Base-by-base conservation (phyloP, 2,113 vertebrate species). In the Nothobranchius kuhntae region DNA sequence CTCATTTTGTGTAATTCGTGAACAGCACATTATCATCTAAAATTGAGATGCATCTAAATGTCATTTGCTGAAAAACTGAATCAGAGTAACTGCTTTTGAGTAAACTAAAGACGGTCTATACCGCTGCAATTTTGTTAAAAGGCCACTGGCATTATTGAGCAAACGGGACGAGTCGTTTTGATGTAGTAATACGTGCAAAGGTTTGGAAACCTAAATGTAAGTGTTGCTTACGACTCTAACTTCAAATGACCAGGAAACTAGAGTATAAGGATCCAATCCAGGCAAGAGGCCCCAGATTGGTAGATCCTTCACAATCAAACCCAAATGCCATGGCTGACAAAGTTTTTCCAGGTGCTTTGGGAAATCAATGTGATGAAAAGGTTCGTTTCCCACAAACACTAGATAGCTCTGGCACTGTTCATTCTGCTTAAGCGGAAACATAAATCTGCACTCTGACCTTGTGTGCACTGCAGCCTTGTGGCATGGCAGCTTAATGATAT, bases 291-390 rank as follows among this genome's bases (percentile, higher is more conserved):
- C 76, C 30, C 84, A 83, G 83, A 82, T 50, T 77, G 65, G 69
- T 74, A 83, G 78, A 92, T 93, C 86, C 35, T 87, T 92, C 90
- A 93, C 88, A 92, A 92, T 91, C 89, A 87, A 75, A 73, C 82
- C 78, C 68, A 92, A 90, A 90, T 87, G 88, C 84, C 89, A 71
- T 11, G 68, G 72, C 85, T 84, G 87, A 92, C 89, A 89, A 90
- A 89, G 90, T 81, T 92, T 90, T 91, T 91, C 81, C 85, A 75
- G 82, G 84, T 87, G 86, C 86, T 90, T 92, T 89, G 89, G 86
- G 84, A 91, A 92, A 91, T 92, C 90, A 86, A 90, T 86, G 83
- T 87, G 90, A 93, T 92, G 89, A 93, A 93, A 91, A 87, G 91
- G 85, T 87, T 90, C 79, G 86, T 91, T 91, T 89, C 87, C 78